These are phyloP conservation scores for Drosophila mimica DNA, from an alignment of 2,888 invertebrate species.

Conservation along the genomic window DNA sequence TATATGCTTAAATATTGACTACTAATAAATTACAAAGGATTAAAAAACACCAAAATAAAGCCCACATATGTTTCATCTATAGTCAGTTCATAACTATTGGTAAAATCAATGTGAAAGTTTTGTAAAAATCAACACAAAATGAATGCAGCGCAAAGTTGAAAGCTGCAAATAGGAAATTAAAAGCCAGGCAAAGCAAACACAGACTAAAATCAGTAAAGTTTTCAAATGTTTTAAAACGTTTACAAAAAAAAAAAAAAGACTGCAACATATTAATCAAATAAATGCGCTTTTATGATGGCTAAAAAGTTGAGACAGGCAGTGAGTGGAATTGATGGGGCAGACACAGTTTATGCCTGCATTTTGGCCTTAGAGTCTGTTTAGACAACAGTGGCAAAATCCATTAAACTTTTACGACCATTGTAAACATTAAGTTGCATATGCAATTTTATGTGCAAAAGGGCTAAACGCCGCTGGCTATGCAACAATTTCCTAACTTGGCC, in stretches of 20 bases:
- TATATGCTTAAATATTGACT: background rate
- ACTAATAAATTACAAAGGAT: background rate
- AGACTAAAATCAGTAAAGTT: constrained; percentile 37
- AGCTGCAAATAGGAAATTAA: constrained; percentile 38
- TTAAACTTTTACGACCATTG: constrained; percentile 79
- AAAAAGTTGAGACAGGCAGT: constrained; percentile 41
- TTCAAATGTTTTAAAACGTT: constrained; percentile 50
- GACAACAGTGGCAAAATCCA: constrained; percentile 64
- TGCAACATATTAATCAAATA: constrained; percentile 66
- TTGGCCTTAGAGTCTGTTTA: constrained; percentile 16
- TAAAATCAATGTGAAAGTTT: constrained; percentile 14
- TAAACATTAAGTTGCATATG: constrained; percentile 81
- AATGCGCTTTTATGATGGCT: constrained; percentile 61
- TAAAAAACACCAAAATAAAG: background rate
- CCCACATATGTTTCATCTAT: background rate
- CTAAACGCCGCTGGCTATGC: constrained; percentile 57
- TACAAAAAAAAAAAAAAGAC: constrained; percentile 5
- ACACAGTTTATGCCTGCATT: background rate
- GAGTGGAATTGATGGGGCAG: background rate
- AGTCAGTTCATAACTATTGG: constrained; percentile 23
- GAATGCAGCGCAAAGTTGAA: constrained; percentile 36
- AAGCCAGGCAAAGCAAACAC: constrained; percentile 27
- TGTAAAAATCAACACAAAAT: constrained; percentile 34
- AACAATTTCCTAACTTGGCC: constrained; percentile 64
- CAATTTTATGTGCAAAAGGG: constrained; percentile 71